A percentile compares a stretch with the other conserved stretches of the same genome.
These are phyloP conservation scores for Harpagoxenus sublaevis DNA, from an alignment of 2,888 invertebrate species.

Conservation along the genomic window DNA sequence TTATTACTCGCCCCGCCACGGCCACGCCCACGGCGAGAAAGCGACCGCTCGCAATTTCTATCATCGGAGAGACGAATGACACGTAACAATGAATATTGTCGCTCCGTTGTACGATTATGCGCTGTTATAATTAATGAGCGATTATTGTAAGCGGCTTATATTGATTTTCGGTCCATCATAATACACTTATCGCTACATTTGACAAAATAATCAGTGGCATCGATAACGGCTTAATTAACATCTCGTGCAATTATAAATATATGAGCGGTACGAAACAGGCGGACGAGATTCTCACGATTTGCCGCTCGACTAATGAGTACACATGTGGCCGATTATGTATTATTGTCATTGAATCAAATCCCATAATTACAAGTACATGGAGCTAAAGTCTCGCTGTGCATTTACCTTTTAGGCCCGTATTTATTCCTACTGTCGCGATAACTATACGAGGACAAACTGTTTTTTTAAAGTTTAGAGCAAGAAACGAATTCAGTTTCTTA, in stretches of 20 bases:
- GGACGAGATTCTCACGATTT: conserved; percentile 37
- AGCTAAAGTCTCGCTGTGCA: neutral
- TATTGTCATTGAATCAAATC: conserved; percentile 6
- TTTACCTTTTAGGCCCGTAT: neutral
- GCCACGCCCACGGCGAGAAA: neutral
- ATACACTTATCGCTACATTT: conserved; percentile 51
- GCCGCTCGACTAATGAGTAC: conserved; percentile 20
- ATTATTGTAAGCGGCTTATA: conserved; percentile 53
- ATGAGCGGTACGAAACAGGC: conserved; percentile 27
- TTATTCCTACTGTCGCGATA: neutral
- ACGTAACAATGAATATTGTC: conserved; percentile 38
- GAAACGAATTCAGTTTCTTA: neutral
- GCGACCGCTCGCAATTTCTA: conserved; percentile 20
- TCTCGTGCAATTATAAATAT: conserved; percentile 50
- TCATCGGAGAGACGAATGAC: conserved; percentile 37
- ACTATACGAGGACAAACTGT: neutral
- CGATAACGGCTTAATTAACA: conserved; percentile 53
- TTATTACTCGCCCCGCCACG: conserved; percentile 9
- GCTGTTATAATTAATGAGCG: conserved; percentile 40
- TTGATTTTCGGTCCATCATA: conserved; percentile 51
- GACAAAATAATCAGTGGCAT: conserved; percentile 55
- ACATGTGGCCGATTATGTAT: conserved; percentile 22
- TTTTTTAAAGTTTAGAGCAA: neutral
- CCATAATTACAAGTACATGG: neutral
- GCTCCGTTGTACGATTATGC: conserved; percentile 14